Base-by-base conservation (phyloP, 2,113 vertebrate species). In the Oncorhynchus keta region DNA sequence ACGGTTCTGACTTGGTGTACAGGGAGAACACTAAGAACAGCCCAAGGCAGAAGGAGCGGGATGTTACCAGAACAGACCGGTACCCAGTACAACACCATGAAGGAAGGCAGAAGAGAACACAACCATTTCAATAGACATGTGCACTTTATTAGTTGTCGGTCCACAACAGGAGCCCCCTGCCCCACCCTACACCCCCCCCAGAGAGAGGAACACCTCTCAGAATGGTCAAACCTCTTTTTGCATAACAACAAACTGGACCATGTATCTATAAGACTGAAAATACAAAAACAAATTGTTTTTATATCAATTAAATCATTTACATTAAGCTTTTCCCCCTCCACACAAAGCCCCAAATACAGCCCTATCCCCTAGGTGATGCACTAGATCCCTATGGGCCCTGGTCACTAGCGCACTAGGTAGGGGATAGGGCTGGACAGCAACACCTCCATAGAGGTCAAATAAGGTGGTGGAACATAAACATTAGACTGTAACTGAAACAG, bases 271-370 rank as follows among this genome's bases (percentile, higher is more conserved):
- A 97, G 95, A 95, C 96, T 91, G 93, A 94, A 96, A 91, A 94
- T 97, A 96, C 94, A 97, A 97, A 96, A 93, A 95, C 80, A 83
- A 95, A 68, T 51, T 92, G 91, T 86, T 74, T 75, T 77, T 30
- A 74, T 94, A 93, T 93, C 89, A 93, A 94, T 94, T 94, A 96
- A 93, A 96, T 97, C 96, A 96, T 95, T 98, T 97, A 98, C 95
- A 96, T 39, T 90, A 94, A 97, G 95, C 95, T 84, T 8, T 28
- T 2, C 14, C 13, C 45, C 72, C 66, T 85, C 88, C 85, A 79
- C 85, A 84, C 91, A 87, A 85, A 79, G 93, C 4, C 49, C 6
- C 39, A 39, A 35, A 39, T 9, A 39, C 1, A 8, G 7, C 39
- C 39, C 39, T 39, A 45, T 39, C 7, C 35, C 35, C 35, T 39